Evolutionary conservation across 2,113 vertebrate species (phyloP).

Genomic region (Engraulis encrasicolus): DNA sequence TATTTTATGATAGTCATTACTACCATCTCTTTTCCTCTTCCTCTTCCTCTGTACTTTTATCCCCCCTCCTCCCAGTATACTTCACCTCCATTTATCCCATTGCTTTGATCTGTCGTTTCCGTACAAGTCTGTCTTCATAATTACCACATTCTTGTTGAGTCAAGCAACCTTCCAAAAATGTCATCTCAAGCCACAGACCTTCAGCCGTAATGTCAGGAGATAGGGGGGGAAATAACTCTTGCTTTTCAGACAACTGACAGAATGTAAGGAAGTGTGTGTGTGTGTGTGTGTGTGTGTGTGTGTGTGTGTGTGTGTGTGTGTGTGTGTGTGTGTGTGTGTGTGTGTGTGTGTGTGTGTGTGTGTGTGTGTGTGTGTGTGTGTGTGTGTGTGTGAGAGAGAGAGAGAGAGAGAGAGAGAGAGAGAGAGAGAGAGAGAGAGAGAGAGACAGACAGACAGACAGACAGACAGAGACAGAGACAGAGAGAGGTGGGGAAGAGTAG

Average conservation of each 20-base stretch:
- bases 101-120: not conserved
- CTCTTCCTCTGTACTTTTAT: not conserved
- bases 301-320: no score
- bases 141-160: constrained; percentile 27
- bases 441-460: no score
- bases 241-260: constrained; percentile 15
- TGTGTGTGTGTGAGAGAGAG: no score
- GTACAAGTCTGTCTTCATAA: constrained; percentile 11
- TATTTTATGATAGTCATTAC: not conserved
- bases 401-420: not conserved
- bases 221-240: not conserved
- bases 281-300: no score
- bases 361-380: no score
- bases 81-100: not conserved
- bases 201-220: not conserved
- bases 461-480: no score
- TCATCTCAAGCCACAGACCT: not conserved
- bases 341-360: no score
- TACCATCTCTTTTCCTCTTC: constrained; percentile 6
- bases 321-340: no score
- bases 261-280: not conserved
- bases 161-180: constrained; percentile 1
- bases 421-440: not conserved
- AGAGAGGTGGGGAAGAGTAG: no score
- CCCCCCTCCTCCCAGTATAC: constrained; percentile 50